These are phyloP conservation scores for Chymomyza procnemis DNA, from an alignment of 2,888 invertebrate species.

Conservation along the genomic window DNA sequence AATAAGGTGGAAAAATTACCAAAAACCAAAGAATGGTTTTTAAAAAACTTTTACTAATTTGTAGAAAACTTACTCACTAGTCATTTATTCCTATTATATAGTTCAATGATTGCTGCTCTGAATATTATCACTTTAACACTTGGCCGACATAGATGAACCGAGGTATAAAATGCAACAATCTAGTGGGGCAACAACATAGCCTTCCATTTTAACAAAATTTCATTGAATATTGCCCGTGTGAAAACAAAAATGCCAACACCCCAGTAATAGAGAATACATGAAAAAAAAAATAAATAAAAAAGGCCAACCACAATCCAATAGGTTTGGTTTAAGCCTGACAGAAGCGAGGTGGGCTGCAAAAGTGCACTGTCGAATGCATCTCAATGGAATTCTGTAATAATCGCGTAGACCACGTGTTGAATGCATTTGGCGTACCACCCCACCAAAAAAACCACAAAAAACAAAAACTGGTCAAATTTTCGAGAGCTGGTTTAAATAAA, in stretches of 20 bases:
- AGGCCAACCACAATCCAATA: slow-evolving; percentile 66
- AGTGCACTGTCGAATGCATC: slow-evolving; percentile 48
- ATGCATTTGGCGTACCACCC: slow-evolving; percentile 49
- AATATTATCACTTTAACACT: slow-evolving; percentile 68
- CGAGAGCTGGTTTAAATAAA: slow-evolving; percentile 47
- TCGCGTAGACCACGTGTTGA: slow-evolving; percentile 49
- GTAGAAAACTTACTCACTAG: too few species aligned
- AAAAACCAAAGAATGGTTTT: too few species aligned
- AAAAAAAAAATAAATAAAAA: slow-evolving; percentile 52
- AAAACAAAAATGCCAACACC: slow-evolving; percentile 13
- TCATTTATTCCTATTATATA: slow-evolving; percentile 9
- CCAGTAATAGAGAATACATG: slow-evolving; percentile 20
- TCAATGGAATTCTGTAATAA: slow-evolving; percentile 71
- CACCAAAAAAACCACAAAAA: slow-evolving; percentile 10
- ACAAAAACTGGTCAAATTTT: neutral
- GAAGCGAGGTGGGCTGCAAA: slow-evolving; percentile 1
- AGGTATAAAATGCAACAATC: slow-evolving; percentile 71
- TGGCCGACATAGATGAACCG: slow-evolving; percentile 5
- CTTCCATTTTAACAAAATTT: slow-evolving; percentile 59
- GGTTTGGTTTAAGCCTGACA: neutral
- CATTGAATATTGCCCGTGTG: slow-evolving; percentile 57
- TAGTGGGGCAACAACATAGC: slow-evolving; percentile 57
- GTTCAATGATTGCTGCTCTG: slow-evolving; percentile 36
- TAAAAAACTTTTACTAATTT: too few species aligned
- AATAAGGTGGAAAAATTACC: too few species aligned